phyloP scores from a whole-genome alignment of 2,888 invertebrate genomes.

The Pogonocherus hispidulus region DNA sequence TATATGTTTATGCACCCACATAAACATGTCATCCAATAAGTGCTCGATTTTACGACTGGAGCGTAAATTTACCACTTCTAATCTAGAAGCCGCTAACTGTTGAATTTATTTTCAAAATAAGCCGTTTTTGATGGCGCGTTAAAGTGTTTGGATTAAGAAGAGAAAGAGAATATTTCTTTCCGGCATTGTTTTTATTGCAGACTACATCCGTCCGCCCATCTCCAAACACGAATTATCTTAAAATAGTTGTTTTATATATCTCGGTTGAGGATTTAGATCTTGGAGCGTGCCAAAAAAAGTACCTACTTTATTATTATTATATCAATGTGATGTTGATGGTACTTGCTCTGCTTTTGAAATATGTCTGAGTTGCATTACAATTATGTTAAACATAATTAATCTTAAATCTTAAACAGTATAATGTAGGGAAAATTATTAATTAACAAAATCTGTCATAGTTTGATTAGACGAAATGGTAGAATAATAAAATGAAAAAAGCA shows the following conservation, averaged over 20 bases:
- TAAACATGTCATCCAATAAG: constrained; percentile 42
- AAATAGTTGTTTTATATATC: background rate
- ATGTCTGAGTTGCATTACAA: background rate
- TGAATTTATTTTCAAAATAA: constrained; percentile 30
- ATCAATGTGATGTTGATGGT: background rate
- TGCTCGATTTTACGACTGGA: constrained; percentile 38
- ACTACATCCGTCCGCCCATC: background rate
- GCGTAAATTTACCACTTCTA: constrained; percentile 35
- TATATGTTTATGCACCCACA: constrained; percentile 30
- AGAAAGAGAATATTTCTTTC: background rate
- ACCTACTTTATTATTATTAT: too few relatives aligned
- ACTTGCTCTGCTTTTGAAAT: background rate
- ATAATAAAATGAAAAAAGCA: too few relatives aligned
- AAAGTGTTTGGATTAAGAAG: constrained; percentile 5
- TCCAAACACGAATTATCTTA: background rate
- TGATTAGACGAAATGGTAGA: too few relatives aligned
- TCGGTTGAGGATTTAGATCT: background rate
- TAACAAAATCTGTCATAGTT: too few relatives aligned
- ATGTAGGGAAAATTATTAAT: too few relatives aligned
- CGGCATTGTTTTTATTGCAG: background rate
- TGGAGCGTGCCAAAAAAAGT: background rate
- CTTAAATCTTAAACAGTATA: too few relatives aligned
- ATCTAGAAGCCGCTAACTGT: constrained; percentile 31
- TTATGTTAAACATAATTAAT: background rate
- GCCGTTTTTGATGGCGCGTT: constrained; percentile 3